Base-by-base conservation (phyloP, 2,888 invertebrate species). In the Andrena bucephala region DNA sequence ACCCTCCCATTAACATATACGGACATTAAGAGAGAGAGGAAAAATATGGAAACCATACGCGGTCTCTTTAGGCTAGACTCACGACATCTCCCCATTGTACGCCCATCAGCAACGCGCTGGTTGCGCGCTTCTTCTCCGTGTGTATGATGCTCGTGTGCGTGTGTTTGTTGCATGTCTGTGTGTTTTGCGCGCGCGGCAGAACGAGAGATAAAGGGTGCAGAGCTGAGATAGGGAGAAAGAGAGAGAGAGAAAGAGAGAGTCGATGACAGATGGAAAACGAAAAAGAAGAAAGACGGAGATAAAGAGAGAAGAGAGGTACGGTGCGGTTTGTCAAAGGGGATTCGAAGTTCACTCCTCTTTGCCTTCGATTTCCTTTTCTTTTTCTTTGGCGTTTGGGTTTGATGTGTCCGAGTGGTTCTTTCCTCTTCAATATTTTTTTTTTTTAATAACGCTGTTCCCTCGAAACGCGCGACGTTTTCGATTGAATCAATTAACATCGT, bases 101-200 rank as follows among this genome's bases (percentile, higher is more conserved):
- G 73, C 72, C 48, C 65, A 54, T 85, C 70, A 36, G 16, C 63
- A 29, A 59, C 82, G 82, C 74, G 68, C 77, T 36, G 72, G 73
- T 81, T 63, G 67, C 60, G 78, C 80, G 79, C 78, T 73, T 77
- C 76, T 81, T 81, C 76, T 65, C 76, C 59, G 63, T 36, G 48
- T 69, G 78, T 70, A 59, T 42, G 42, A 42, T 59, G 74, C 60
- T 20, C 20, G 85, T 66, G 48, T 60, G 76, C 77, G 87, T 78
- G 73, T 82, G 81, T 77, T 71, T 68, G 78, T 72, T 77, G 87
- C 84, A 85, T 86, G 88, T 63, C 81, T 75, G 33, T 66, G 66
- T 62, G 42, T n/a, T 76, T 29, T 87, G 82, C 76, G 78, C 67
- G 71, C 62, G 73, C 52, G 48, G 48, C n/a, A 31, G 54, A 24